A percentile compares a stretch with the other conserved stretches of the same genome.
Conservation (phyloP, 2,888 invertebrate genomes). For the Hymenopus coronatus region DNA sequence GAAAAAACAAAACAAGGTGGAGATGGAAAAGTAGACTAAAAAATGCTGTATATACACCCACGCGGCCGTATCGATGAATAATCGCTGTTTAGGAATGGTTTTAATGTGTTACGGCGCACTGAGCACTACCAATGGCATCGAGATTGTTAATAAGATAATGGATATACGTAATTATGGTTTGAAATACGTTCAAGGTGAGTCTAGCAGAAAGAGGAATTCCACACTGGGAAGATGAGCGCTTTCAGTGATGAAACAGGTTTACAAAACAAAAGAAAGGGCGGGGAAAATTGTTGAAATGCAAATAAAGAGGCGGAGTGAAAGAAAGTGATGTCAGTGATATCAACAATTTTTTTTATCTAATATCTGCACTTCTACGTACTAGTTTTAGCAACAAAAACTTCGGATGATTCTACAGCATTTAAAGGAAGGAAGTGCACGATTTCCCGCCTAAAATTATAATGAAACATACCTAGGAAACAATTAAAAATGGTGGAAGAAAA, state of each 20-base stretch:
- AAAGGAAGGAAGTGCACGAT: not conserved
- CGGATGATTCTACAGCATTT: not conserved
- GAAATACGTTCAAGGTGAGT: not conserved
- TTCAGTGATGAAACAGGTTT: not conserved
- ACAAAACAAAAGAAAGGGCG: not conserved
- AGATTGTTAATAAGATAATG: not conserved
- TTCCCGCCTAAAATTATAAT: no score
- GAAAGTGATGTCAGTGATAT: not conserved
- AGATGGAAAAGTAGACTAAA: constrained; percentile 3
- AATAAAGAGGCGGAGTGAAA: not conserved
- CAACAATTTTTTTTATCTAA: not conserved
- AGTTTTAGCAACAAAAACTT: not conserved
- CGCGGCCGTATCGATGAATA: not conserved
- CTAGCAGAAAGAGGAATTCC: not conserved
- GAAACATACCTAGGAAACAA: no score
- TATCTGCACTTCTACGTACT: not conserved
- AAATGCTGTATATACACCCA: not conserved
- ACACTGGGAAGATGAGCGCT: not conserved
- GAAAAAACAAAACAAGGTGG: constrained; percentile 7
- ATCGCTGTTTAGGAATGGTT: not conserved
- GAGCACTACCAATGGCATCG: not conserved
- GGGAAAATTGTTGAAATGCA: not conserved
- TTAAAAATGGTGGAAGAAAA: no score
- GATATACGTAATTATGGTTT: not conserved
- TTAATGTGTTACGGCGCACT: not conserved